Evolutionary conservation across 53 echinoderm and acorn worm genomes (phyloP).

Genomic region (Echinarachnius parma): DNA sequence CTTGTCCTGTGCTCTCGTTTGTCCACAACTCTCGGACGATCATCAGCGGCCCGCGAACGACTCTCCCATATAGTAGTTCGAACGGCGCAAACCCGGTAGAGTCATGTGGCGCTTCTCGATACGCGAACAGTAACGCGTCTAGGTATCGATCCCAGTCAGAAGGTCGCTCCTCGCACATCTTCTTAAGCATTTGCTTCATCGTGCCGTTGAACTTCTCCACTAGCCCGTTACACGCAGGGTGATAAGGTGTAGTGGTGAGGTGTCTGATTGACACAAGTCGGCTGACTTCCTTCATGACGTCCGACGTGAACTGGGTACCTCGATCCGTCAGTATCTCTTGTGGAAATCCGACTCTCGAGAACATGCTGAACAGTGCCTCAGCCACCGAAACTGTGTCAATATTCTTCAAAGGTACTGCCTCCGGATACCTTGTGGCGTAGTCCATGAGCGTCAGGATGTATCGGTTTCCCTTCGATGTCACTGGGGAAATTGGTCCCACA

Average conservation of each 20-base stretch:
- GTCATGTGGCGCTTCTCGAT: slow-evolving; percentile 36
- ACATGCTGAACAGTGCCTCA: slow-evolving; percentile 12
- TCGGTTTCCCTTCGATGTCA: slow-evolving; percentile 3
- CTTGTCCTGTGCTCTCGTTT: slow-evolving; percentile 12
- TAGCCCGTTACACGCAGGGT: slow-evolving; percentile 40
- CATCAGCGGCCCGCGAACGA: slow-evolving; percentile 50
- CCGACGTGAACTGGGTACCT: slow-evolving; percentile 50
- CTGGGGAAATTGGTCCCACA: slow-evolving; percentile 47
- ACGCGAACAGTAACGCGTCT: slow-evolving; percentile 46
- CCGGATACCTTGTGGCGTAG: slow-evolving; percentile 16
- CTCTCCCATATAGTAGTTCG: slow-evolving; percentile 44
- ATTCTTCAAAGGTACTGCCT: not conserved
- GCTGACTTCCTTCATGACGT: slow-evolving; percentile 56
- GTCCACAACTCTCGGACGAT: slow-evolving; percentile 55
- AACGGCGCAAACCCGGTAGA: slow-evolving; percentile 56
- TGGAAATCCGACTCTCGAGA: slow-evolving; percentile 33
- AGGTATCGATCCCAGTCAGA: slow-evolving; percentile 52
- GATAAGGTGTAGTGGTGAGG: slow-evolving; percentile 47
- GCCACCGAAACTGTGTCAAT: slow-evolving; percentile 12
- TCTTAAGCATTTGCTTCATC: slow-evolving; percentile 52
- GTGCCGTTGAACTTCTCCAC: slow-evolving; percentile 56
- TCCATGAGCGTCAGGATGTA: slow-evolving; percentile 9
- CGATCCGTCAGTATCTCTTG: slow-evolving; percentile 53
- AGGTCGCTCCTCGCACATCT: slow-evolving; percentile 51
- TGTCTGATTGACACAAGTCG: slow-evolving; percentile 39